These are phyloP conservation scores for Morone saxatilis DNA, from an alignment of 2,113 vertebrate species.

Conservation along the genomic window DNA sequence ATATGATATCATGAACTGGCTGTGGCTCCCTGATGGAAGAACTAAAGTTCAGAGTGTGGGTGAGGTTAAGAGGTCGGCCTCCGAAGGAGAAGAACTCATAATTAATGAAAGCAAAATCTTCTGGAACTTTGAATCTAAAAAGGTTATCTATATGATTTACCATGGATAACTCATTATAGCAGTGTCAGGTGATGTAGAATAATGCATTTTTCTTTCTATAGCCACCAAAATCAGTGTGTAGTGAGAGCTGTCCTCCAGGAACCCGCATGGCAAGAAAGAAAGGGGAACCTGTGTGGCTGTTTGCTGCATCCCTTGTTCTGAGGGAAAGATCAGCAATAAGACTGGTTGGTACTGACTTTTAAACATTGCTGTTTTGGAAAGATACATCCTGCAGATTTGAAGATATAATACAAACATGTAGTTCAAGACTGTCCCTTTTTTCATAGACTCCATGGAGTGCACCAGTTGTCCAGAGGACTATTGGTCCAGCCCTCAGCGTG, in stretches of 20 bases:
- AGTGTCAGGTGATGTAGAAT: background rate
- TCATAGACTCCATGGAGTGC: slow-evolving; percentile 73
- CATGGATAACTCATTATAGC: background rate
- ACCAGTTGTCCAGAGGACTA: slow-evolving; percentile 71
- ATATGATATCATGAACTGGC: slow-evolving; percentile 84
- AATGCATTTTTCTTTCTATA: slow-evolving; percentile 30
- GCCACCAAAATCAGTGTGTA: slow-evolving; percentile 82
- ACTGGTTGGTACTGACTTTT: slow-evolving; percentile 69
- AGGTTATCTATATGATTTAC: slow-evolving; percentile 39
- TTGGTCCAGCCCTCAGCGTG: slow-evolving; percentile 46
- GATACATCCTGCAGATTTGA: background rate
- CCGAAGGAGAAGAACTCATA: slow-evolving; percentile 64
- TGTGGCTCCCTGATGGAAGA: slow-evolving; percentile 65
- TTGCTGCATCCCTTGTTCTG: slow-evolving; percentile 86
- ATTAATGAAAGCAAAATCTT: slow-evolving; percentile 75
- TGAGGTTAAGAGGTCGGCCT: slow-evolving; percentile 64
- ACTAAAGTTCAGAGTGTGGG: slow-evolving; percentile 61
- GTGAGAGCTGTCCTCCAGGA: slow-evolving; percentile 82
- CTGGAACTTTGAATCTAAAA: slow-evolving; percentile 70
- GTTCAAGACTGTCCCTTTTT: background rate
- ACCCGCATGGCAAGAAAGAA: slow-evolving; percentile 80
- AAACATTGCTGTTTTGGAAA: background rate
- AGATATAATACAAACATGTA: background rate
- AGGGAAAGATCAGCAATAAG: slow-evolving; percentile 80
- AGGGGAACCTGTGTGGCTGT: slow-evolving; percentile 83